A percentile compares a stretch with the other conserved stretches of the same genome.
These are phyloP conservation scores for Dasysyrphus albostriatus DNA, from an alignment of 2,888 invertebrate species.

Conservation along the genomic window DNA sequence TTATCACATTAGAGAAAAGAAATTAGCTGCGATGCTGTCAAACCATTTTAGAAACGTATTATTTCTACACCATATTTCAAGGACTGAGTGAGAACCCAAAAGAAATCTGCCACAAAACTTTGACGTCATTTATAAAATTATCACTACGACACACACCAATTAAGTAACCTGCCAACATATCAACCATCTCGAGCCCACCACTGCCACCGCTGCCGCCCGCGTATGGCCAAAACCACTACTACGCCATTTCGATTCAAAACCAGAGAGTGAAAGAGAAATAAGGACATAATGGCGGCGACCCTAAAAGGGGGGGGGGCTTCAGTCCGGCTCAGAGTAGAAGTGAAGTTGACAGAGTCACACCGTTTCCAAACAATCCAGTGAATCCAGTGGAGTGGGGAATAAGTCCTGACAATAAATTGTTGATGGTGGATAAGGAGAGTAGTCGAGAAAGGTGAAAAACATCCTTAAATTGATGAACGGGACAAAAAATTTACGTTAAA, in stretches of 20 bases:
- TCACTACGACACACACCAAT: conserved; percentile 82
- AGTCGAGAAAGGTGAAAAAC: conserved; percentile 41
- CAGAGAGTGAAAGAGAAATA: conserved; percentile 56
- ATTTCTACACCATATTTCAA: conserved; percentile 54
- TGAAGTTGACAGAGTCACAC: conserved; percentile 62
- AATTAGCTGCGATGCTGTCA: conserved; percentile 41
- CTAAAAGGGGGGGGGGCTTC: conserved; percentile 3
- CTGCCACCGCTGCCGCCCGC: not conserved
- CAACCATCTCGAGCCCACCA: conserved; percentile 79
- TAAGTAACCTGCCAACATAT: conserved; percentile 83
- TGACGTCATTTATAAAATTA: conserved; percentile 84
- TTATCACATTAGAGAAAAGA: conserved; percentile 58
- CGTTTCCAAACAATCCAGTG: conserved; percentile 50
- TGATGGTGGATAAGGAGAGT: conserved; percentile 27
- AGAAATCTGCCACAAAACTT: conserved; percentile 76
- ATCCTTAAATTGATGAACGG: conserved; percentile 74
- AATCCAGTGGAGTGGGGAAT: conserved; percentile 39
- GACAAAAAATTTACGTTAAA: conserved; percentile 49
- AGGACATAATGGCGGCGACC: conserved; percentile 62
- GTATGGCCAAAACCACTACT: not conserved
- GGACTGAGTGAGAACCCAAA: conserved; percentile 60
- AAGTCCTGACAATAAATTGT: conserved; percentile 1
- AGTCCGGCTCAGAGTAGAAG: conserved; percentile 56
- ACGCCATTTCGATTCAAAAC: not conserved
- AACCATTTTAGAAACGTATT: conserved; percentile 52